Evolutionary conservation across 2,888 invertebrate genomes (phyloP), one percentile per base, ranked within the genome.

Genomic region (Nymphalis polychloros): DNA sequence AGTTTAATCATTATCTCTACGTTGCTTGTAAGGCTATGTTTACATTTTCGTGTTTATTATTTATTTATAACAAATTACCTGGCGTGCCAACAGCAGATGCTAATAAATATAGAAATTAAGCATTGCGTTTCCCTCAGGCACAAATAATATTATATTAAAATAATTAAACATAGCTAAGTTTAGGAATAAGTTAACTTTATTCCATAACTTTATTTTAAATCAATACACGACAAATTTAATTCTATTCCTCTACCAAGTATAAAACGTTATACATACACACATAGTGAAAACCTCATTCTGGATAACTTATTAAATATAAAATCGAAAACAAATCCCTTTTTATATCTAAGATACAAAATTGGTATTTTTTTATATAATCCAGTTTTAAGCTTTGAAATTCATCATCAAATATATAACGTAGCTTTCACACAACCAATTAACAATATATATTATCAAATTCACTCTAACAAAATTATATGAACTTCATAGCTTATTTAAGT

Each of bases 201-300:
- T 50, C n/a, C 20, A 20, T 20, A 19, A 50, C 27, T 53, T 53
- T 31, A 52, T 31, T n/a, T n/a, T 8, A 31, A 55, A 55, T 31
- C 27, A 31, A 27, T 17, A 55, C 31, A 41, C 41, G 41, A 41
- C 19, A 57, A 57, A 6, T 19, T 55, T 5, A 1, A 41, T 17
- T 19, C 19, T 41, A 57, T 57, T 57, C n/a, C 10, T 19, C 41
- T 57, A 57, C 35, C 10, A 35, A 17, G n/a, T 57, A 57, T 41
- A 57, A 57, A 57, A 57, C 8, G 19, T 57, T 57, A 31, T 31
- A 31, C 27, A 31, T 6, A 57, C 53, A 55, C 23, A n/a, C 53
- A 17, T 31, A 31, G 27, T 57, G 19, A 17, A 16, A 57, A n/a
- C 57, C 35, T n/a, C 41, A 41, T 41, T 57, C 57, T 57, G 57